Evolutionary conservation across 2,113 vertebrate species (phyloP), one percentile per base, ranked within the genome.

Genomic region (Urocynchramus pylzowi): DNA sequence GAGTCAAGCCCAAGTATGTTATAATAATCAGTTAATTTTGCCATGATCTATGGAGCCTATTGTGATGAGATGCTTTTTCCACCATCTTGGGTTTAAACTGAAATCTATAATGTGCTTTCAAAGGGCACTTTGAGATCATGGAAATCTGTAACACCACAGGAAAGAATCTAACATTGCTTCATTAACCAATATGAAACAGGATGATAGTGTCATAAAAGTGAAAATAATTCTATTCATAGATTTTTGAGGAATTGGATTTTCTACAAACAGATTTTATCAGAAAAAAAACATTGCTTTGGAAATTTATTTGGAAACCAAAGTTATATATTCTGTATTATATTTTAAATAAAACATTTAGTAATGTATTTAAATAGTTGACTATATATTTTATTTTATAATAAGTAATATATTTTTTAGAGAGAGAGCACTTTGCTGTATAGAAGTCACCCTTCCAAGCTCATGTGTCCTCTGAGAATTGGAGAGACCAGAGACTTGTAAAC

Each of bases 401-500:
- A 33, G 5, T 10, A 6, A 28, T n/a, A 12, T 19, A 19, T 41
- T n/a, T 74, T 47, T 47, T 28, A 23, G 20, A 61, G 16, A 26
- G 3, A 57, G 10, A 47, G 9, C 14, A 8, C 5, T 82, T 79
- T 70, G 2, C 13, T 12, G 0, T 16, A 11, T 8, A 30, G 6
- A 74, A 74, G 33, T 70, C 26, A 42, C 18, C 11, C 5, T 57
- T 74, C 11, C 12, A 67, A 47, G 8, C 30, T 16, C 3, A 27
- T 16, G 45, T 52, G 7, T 70, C 35, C 7, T 41, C 37, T 18
- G 8, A 54, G 10, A 91, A 39, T 28, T 9, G 16, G 41, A 85
- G 74, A 76, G 17, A 6, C 5, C 22, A 27, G 3, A 67, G 7
- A 28, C 3, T 37, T 54, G 3, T 44, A 52, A 84, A 60, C 8